phyloP scores from a whole-genome alignment of 2,888 invertebrate species.

The Tetropium fuscum region DNA sequence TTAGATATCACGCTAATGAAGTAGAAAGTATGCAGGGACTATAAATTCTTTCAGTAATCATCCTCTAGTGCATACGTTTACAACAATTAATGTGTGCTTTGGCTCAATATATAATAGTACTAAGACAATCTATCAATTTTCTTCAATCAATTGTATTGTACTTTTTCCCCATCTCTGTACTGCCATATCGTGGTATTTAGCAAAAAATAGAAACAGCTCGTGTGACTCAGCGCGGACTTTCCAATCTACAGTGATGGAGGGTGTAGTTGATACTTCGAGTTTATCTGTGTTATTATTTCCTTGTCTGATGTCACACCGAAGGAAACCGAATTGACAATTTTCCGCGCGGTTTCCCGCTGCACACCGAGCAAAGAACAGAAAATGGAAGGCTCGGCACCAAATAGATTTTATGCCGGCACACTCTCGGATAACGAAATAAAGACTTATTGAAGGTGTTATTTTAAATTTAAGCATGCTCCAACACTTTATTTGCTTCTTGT shows the following conservation, averaged over 20 bases:
- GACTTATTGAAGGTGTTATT: conserved; percentile 61
- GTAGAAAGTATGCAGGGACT: no score
- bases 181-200: not conserved
- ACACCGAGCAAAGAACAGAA: conserved; percentile 53
- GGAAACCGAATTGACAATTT: conserved; percentile 75
- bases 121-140: conserved; percentile 57
- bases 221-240: conserved; percentile 30
- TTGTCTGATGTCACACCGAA: conserved; percentile 60
- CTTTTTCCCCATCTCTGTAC: not conserved
- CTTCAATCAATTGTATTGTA: conserved; percentile 29
- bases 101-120: no score
- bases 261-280: conserved; percentile 23
- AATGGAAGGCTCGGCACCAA: conserved; percentile 60
- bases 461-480: conserved; percentile 47
- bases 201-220: conserved; percentile 26
- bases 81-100: no score
- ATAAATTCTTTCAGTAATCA: no score
- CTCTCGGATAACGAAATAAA: conserved; percentile 60
- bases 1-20: no score
- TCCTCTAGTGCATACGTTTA: no score
- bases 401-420: conserved; percentile 54
- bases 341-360: conserved; percentile 73
- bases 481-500: conserved; percentile 44
- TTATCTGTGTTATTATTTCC: conserved; percentile 61
- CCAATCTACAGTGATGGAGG: conserved; percentile 19